A percentile compares a stretch with the other conserved stretches of the same genome.
Conservation (phyloP, 1,140 invertebrate genomes). For the Zaprionus taronus region DNA sequence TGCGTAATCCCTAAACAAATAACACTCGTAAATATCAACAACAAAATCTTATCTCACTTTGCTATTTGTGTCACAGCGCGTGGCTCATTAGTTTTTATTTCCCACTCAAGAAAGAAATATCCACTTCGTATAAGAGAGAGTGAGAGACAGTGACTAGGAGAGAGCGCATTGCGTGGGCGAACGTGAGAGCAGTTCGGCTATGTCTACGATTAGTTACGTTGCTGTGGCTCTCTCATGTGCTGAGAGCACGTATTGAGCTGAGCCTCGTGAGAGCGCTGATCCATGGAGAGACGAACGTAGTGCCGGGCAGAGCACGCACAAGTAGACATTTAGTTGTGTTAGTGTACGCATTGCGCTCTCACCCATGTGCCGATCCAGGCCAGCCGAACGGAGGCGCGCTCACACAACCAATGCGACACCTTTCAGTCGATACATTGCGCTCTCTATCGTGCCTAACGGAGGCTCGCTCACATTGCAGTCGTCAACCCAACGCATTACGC, state of each 20-base stretch:
- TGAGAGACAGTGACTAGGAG: not conserved
- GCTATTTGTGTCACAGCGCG: constrained; percentile 2
- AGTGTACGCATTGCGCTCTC: no score
- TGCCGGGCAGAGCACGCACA: no score
- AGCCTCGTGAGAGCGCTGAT: not conserved
- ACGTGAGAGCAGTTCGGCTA: not conserved
- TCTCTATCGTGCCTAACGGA: no score
- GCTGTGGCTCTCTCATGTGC: not conserved
- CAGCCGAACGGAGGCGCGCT: no score
- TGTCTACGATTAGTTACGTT: not conserved
- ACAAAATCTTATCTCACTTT: not conserved
- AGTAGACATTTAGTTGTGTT: no score
- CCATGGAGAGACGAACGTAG: not conserved
- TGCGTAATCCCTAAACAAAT: not conserved
- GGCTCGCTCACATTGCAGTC: no score
- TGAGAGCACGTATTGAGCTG: not conserved
- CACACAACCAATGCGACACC: no score
- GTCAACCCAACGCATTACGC: no score
- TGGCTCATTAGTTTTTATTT: not conserved
- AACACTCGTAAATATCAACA: not conserved
- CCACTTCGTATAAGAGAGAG: not conserved
- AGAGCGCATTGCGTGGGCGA: not conserved
- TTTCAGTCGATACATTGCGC: no score
- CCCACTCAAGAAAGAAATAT: not conserved
- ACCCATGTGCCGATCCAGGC: no score